Evolutionary conservation across 1,140 invertebrate genomes (phyloP), one percentile per base, ranked within the genome.

Genomic region (Antheraea mylitta): DNA sequence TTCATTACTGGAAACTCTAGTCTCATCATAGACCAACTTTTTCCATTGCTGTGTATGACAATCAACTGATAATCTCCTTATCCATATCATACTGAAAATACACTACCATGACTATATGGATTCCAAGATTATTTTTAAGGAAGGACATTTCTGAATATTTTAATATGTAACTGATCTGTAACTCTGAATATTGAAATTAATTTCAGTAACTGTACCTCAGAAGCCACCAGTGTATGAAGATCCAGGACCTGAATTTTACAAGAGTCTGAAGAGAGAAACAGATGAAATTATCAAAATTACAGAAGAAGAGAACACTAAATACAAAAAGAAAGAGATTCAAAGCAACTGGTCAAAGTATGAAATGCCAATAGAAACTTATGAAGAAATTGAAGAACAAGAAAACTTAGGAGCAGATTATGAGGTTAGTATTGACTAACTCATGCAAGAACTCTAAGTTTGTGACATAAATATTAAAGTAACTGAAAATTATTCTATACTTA

Each of bases 281-380:
- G 87, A 91, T 77, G 90, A 90, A 73, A 89, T 90, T n/a, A 72
- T 92, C 0, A 90, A 90, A 77, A 92, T 92, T 42, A 90, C 89
- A 18, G 87, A 91, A 66, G 89, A 90, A 74, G 86, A 80, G 11
- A 90, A 83, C 62, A 67, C 77, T 13, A 93, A 93, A 75, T 93
- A 92, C 71, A 86, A 88, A 67, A 93, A 92, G 68, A 90, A 92
- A 69, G 89, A 92, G 71, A 92, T 93, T 58, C 82, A 88, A 76
- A 93, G 90, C 58, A 93, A 92, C 62, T 92, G 90, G 91, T 75
- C 81, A 10, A 92, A 91, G 65, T 91, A 91, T 85, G 92, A 93
- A 71, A 80, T 92, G 75, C 90, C 89, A 0, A 85, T 91, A 69
- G 85, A 92, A 64, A 89, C 74, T 68, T 93, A 92, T 77, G 90